These are phyloP conservation scores for Acomys russatus DNA, from an alignment of 2,797 vertebrate genomes.

Conservation along the genomic window DNA sequence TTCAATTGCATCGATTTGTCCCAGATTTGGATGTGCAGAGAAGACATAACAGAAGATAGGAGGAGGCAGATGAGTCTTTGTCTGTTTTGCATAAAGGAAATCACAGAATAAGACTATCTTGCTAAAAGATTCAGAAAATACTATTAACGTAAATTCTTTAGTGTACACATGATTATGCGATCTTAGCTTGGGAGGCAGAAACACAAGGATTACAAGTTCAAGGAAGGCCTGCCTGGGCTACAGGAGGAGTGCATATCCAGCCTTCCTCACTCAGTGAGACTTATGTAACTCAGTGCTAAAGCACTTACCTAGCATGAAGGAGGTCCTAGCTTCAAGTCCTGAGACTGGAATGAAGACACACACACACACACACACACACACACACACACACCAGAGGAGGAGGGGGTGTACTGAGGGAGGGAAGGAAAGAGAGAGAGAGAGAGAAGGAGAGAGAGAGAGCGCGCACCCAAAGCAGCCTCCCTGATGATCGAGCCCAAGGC, in stretches of 20 bases:
- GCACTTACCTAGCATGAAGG: neutral
- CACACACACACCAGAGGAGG: too few species aligned
- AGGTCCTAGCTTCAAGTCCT: neutral
- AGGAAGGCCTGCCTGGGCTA: neutral
- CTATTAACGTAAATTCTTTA: slow-evolving; percentile 16
- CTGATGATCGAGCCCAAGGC: neutral
- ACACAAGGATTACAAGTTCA: neutral
- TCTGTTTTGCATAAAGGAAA: slow-evolving; percentile 83
- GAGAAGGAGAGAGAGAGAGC: neutral
- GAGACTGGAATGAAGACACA: too few species aligned
- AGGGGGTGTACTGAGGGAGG: too few species aligned
- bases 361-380: too few species aligned
- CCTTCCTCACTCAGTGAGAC: neutral
- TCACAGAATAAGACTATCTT: slow-evolving; percentile 7
- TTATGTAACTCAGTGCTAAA: neutral
- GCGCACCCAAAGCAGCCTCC: neutral
- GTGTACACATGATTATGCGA: neutral
- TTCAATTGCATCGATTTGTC: slow-evolving; percentile 87
- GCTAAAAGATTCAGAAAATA: slow-evolving; percentile 26
- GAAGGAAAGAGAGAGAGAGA: neutral
- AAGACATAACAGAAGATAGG: slow-evolving; percentile 97
- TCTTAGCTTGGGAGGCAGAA: neutral
- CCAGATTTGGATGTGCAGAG: slow-evolving; percentile 87
- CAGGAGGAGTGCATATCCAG: neutral
- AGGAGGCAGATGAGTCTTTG: slow-evolving; percentile 86